Conservation (phyloP, 2,888 invertebrate genomes). For the Clunio marinus region DNA sequence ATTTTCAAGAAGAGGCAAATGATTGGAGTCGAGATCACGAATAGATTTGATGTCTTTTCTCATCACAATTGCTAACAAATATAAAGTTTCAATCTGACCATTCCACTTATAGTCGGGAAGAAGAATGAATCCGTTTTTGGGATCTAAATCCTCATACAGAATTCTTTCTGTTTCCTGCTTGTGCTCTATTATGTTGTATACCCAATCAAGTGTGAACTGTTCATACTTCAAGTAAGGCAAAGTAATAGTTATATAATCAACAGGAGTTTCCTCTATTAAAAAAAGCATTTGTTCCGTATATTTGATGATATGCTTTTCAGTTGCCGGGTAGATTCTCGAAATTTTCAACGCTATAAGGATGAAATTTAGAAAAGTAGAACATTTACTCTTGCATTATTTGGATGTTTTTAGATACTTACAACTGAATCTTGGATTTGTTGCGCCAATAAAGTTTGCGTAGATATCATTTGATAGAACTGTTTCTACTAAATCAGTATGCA, state of each 20-base stretch:
- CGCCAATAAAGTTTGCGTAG: constrained; percentile 76
- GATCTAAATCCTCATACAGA: constrained; percentile 70
- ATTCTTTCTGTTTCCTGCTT: constrained; percentile 86
- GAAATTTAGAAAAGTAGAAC: neutral
- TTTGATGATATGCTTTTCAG: constrained; percentile 85
- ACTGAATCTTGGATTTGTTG: constrained; percentile 59
- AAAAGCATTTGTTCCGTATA: constrained; percentile 70
- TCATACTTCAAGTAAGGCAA: constrained; percentile 68
- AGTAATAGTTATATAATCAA: constrained; percentile 73
- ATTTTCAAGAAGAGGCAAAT: constrained; percentile 78
- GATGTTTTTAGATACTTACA: constrained; percentile 53
- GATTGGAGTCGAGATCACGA: constrained; percentile 71
- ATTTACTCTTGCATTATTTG: neutral
- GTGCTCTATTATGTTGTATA: constrained; percentile 91
- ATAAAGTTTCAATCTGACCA: constrained; percentile 72
- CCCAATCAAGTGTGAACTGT: constrained; percentile 87
- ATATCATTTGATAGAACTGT: constrained; percentile 81
- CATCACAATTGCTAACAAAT: constrained; percentile 76
- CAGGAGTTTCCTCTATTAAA: constrained; percentile 78
- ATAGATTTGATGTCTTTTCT: constrained; percentile 73
- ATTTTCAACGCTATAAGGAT: constrained; percentile 68
- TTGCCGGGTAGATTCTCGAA: constrained; percentile 89
- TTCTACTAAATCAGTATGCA: constrained; percentile 57
- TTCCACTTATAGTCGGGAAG: constrained; percentile 97
- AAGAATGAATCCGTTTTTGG: constrained; percentile 78